Evolutionary conservation across 2,797 vertebrate species (phyloP), one percentile per base, ranked within the genome.

Genomic region (Selene dorsalis): DNA sequence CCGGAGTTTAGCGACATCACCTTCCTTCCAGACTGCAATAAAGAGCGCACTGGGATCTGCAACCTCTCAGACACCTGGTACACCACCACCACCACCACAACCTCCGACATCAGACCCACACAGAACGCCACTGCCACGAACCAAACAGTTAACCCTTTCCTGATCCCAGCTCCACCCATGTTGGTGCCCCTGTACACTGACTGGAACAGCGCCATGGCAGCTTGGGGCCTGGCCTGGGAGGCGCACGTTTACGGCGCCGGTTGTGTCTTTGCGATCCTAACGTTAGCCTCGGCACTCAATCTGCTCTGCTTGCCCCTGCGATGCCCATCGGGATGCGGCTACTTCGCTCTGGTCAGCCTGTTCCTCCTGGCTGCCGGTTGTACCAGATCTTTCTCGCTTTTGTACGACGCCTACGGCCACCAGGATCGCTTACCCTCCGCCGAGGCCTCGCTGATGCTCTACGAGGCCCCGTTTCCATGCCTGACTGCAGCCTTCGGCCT

Each of bases 181-280:
- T 91, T 97, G 82, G 93, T 97, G 69, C 93, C 94, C 1, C 87
- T 97, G 73, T 94, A 95, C 80, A 92, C 96, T 0, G 95, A 96
- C 84, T 97, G 97, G 97, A 94, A 95, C 84, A 94, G 95, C n/a
- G 97, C 97, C 77, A 92, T 95, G 91, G 95, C 95, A 1, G 91
- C 92, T 3, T 98, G 97, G 97, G 97, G 97, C 20, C 72, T 94
- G 73, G 97, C 97, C 10, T 98, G 97, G 97, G 96, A 96, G 56
- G 96, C 93, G 0, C 96, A 97, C 2, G 92, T 97, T 10, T 98
- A 97, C 0, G 97, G 97, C 6, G 89, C 95, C 2, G 96, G 96
- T 3, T 89, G 94, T 0, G 78, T 95, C 59, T 97, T 97, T 48
- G 94, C 94, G 0, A 85, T 96, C 52, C 91, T 97, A 57, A 95